Evolutionary conservation across 2,888 invertebrate genomes (phyloP), one percentile per base, ranked within the genome.

Genomic region (Andrena hattorfiana): DNA sequence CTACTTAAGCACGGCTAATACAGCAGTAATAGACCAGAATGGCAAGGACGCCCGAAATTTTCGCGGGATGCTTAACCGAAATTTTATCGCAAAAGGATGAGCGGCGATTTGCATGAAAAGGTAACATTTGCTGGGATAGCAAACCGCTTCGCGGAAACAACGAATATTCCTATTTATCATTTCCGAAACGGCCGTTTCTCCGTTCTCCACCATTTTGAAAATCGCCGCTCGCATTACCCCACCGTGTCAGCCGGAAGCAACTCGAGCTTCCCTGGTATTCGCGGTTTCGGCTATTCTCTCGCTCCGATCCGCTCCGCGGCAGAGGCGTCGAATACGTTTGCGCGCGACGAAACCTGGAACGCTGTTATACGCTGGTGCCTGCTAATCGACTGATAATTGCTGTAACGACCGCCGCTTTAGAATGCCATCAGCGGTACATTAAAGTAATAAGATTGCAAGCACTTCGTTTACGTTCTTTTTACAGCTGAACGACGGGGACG

Each of bases 211-310:
- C 86, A 86, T 88, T 87, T 87, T 87, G 84, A 88, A 87, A 88
- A 86, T 87, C 81, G 77, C 67, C 81, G 73, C 84, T 77, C 87
- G 86, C 77, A 82, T 87, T 81, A 81, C 87, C 60, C 28, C 75
- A 69, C 63, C 77, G 77, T 75, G 81, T 63, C 76, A 68, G 82
- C 81, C 87, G 87, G 88, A 87, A 87, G 81, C 86, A 71, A 82
- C 86, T 76, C 79, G 71, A 84, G 84, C 77, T 80, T 86, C 88
- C 86, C 86, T 86, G 84, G 78, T 88, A 86, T 87, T 86, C 88
- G 84, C 77, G 86, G 77, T 83, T 74, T 54, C 64, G 35, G 74
- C 73, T 73, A 73, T 66, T 77, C 81, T 67, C 73, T 78, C 84
- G 23, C 77, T n/a, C 73, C 64, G 81, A 72, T 74, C 80, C 68